Evolutionary conservation across 2,113 vertebrate species (phyloP), one percentile per base, ranked within the genome.

Genomic region (Saccopteryx leptura): DNA sequence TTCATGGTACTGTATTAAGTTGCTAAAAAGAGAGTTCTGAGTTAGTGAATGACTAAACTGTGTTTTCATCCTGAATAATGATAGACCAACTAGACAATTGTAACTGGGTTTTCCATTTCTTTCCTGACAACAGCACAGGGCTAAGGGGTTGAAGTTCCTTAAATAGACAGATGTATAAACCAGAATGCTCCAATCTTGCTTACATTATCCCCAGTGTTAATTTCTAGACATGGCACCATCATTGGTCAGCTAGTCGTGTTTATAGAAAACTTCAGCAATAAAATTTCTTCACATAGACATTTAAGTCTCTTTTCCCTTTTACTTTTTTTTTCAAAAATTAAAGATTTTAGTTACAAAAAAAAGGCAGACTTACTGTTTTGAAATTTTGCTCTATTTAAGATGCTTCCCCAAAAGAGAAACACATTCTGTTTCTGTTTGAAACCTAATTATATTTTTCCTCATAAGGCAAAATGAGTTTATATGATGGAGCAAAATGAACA

Each of bases 51-150:
- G 96, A 97, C 95, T 97, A 97, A 97, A 54, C 87, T 82, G n/a
- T 96, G 76, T 94, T 97, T 96, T 97, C 90, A 90, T 92, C 76
- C 88, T 97, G 93, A 97, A 96, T 97, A 97, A 97, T 97, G 96
- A 97, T 92, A 97, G 93, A 81, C 75, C 80, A 82, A 94, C 82
- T 68, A 95, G 93, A 94, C 26, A 88, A 65, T 65, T 82, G 90
- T 65, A 92, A 88, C 88, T 88, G 46, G 39, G 92, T 91, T 97
- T 97, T 96, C 96, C 88, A 83, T 85, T 91, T 86, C 71, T 96
- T 93, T 88, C 68, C 21, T 92, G 56, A 96, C 71, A 96, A 86
- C 21, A 90, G 63, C 58, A 65, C 10, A 81, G 61, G 23, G 28
- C 31, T 93, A 21, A 66, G 61, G 21, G 39, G 66, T 56, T 68